Base-by-base conservation (phyloP, 2,797 vertebrate genomes). In the Nannoperca australis region DNA sequence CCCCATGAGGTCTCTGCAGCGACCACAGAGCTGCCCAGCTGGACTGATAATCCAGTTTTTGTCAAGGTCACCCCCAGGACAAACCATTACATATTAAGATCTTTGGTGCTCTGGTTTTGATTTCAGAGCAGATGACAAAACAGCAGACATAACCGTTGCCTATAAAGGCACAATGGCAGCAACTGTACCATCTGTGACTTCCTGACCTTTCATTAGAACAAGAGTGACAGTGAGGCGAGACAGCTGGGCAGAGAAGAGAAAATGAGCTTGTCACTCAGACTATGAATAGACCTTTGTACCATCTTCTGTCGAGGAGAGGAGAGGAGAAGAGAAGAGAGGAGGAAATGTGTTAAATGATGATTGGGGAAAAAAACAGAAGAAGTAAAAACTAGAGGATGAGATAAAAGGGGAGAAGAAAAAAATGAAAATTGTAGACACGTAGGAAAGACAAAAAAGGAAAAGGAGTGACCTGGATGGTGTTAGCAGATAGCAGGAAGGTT, bases 281-380 rank as follows among this genome's bases (percentile, higher is more conserved):
- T 53, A 86, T 94, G 89, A 94, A 94, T 91, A 81, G 86, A 87
- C 71, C 89, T 82, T 91, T 94, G 91, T 93, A 73, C 91, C 76
- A 86, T 86, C 83, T 70, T 65, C 63, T 36, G 54, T 60, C 45
- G 62, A 55, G 7, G 13, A 60, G 32, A 49, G 42, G 38, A 61
- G 44, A 65, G 7, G 13, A 60, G 32, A 49, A 38, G 38, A 61
- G 44, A 65, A 5, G 13, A 60, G 67, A 73, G 66, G 40, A 64
- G 45, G 44, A 45, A 45, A 72, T 72, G 40, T 27, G n/a, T 22
- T 38, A 45, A 62, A 64, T 55, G 42, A 69, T 55, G 12, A 47
- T 5, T 49, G 51, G 20, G 51, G 17, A 18, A 32, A 36, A 20
- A 0, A 40, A 5, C 1, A 1, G 18, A 44, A 50, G 34, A 11